phyloP scores from a whole-genome alignment of 2,797 vertebrate genomes.

The Linurgus olivaceus region DNA sequence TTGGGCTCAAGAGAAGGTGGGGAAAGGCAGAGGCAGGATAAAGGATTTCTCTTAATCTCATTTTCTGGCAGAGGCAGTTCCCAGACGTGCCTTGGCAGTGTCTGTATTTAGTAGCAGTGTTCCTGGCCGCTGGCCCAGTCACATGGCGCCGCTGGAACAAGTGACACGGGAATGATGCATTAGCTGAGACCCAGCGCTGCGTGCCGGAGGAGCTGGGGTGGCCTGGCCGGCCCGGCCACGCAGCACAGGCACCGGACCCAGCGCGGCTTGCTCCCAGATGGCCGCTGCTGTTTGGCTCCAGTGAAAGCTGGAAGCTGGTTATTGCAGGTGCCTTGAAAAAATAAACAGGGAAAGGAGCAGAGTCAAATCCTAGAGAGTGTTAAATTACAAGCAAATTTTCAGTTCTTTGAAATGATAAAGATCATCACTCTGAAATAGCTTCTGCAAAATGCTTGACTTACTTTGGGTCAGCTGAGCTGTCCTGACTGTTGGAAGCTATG shows the following conservation, averaged over 20 bases:
- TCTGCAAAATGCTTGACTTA: neutral
- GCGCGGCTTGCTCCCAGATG: neutral
- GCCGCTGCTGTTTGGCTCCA: neutral
- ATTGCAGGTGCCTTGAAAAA: neutral
- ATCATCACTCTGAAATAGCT: neutral
- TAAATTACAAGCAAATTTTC: neutral
- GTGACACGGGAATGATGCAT: constrained; percentile 28
- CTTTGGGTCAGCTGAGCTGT: neutral
- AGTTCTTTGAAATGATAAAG: neutral
- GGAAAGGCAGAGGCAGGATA: neutral
- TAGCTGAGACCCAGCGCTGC: neutral
- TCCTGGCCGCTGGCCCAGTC: constrained; percentile 31
- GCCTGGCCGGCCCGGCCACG: rapidly evolving
- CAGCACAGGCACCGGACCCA: neutral
- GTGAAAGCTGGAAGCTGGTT: neutral
- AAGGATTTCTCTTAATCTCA: neutral
- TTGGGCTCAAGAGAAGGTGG: neutral
- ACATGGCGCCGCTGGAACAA: constrained; percentile 26
- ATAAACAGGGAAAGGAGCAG: neutral
- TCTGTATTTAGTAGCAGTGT: constrained; percentile 27
- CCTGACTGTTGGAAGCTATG: neutral
- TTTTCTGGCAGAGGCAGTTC: constrained; percentile 27
- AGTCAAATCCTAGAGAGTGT: neutral
- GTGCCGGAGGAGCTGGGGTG: neutral
- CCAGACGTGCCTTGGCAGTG: constrained; percentile 51